These are phyloP conservation scores for Scatophagus argus DNA, from an alignment of 2,113 vertebrate genomes.

Conservation along the genomic window DNA sequence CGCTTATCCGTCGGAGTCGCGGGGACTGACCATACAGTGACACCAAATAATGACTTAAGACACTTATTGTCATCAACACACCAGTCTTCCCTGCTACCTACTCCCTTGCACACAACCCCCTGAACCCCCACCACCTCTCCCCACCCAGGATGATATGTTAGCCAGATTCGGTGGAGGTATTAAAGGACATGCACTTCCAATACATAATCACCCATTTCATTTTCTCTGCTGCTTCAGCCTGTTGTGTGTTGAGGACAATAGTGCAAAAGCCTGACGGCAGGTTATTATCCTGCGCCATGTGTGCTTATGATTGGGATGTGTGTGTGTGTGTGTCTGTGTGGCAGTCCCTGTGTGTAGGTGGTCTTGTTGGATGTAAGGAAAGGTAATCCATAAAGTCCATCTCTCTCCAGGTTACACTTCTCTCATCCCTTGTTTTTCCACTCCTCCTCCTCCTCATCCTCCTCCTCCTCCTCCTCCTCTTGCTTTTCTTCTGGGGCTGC, in stretches of 20 bases:
- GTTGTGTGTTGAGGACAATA: slow-evolving; percentile 12
- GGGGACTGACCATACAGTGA: too few species aligned
- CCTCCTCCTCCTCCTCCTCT: background rate
- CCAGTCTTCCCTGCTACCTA: too few species aligned
- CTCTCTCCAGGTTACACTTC: slow-evolving; percentile 28
- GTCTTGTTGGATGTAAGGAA: slow-evolving; percentile 30
- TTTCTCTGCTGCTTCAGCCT: slow-evolving; percentile 35
- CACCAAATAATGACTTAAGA: too few species aligned
- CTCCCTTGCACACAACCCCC: background rate
- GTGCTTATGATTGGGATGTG: slow-evolving; percentile 17
- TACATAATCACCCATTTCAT: slow-evolving; percentile 39
- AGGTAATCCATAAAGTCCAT: slow-evolving; percentile 54
- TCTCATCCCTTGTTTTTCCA: slow-evolving; percentile 12
- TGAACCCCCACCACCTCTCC: too few species aligned
- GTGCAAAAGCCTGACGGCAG: slow-evolving; percentile 7
- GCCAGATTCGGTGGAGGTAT: background rate
- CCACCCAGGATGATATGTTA: background rate
- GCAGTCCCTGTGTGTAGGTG: slow-evolving; percentile 15
- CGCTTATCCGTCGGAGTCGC: too few species aligned
- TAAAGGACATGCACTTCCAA: slow-evolving; percentile 34
- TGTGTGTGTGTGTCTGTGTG: slow-evolving; percentile 4
- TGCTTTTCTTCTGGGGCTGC: background rate
- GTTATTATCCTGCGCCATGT: slow-evolving; percentile 40
- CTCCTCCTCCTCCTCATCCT: background rate
- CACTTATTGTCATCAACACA: slow-evolving; percentile 1